Conservation (phyloP, 1,140 invertebrate species). For the Platyscapa corneri region DNA sequence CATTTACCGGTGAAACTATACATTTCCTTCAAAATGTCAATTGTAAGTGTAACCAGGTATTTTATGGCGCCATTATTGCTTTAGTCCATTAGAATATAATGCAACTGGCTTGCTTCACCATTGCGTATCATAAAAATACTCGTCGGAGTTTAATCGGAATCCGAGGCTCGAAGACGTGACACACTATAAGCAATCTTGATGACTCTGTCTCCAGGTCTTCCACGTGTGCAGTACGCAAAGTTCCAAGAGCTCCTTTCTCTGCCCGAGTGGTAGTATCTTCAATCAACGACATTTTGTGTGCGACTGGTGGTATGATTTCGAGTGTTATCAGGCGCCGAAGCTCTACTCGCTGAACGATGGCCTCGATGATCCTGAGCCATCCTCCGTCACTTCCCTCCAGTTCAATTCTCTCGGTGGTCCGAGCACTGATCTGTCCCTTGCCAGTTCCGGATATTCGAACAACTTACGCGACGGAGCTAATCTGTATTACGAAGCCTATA, state of each 20-base stretch:
- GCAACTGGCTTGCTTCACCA: not conserved
- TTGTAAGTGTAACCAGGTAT: not conserved
- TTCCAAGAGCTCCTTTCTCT: conserved; percentile 75
- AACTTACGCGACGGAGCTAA: conserved; percentile 33
- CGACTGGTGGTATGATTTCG: conserved; percentile 78
- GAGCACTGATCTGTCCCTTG: conserved; percentile 57
- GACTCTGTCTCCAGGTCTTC: conserved; percentile 70
- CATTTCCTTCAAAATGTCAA: not conserved
- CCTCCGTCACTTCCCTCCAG: conserved; percentile 42
- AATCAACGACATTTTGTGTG: conserved; percentile 77
- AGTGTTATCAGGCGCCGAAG: conserved; percentile 69
- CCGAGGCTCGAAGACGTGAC: not conserved
- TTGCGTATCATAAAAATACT: not conserved
- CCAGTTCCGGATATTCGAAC: conserved; percentile 51
- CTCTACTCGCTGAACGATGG: conserved; percentile 72
- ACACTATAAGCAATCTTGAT: not conserved
- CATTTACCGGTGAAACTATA: not conserved
- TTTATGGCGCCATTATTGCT: not conserved
- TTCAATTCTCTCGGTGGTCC: conserved; percentile 7
- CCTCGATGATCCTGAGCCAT: conserved; percentile 50
- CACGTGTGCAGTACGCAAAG: conserved; percentile 77
- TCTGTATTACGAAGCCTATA: conserved; percentile 38
- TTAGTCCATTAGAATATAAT: not conserved
- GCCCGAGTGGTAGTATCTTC: conserved; percentile 77
- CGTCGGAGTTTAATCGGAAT: not conserved